Percentiles rank a stretch among this genome's conserved stretches.
Conservation (phyloP, 2,888 invertebrate species). For the Hyles lineata region DNA sequence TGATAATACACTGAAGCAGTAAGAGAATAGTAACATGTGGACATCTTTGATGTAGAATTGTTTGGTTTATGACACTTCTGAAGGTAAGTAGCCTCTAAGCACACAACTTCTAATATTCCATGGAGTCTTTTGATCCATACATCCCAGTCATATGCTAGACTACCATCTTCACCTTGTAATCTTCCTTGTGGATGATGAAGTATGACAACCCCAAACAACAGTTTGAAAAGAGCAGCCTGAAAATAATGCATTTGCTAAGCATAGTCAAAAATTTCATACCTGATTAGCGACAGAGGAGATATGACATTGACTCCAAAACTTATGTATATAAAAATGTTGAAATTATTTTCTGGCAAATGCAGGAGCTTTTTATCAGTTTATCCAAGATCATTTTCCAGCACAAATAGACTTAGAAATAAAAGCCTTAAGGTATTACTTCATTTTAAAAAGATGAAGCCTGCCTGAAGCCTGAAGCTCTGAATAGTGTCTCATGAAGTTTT, state of each 20-base stretch:
- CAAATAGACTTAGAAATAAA: too few relatives aligned
- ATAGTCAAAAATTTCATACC: background rate
- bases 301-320: too few relatives aligned
- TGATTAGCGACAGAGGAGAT: background rate
- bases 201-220: constrained; percentile 61
- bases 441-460: too few relatives aligned
- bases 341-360: too few relatives aligned
- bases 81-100: constrained; percentile 62
- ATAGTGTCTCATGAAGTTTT: too few relatives aligned
- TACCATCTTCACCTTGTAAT: constrained; percentile 56
- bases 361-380: too few relatives aligned
- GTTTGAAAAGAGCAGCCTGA: constrained; percentile 68
- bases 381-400: too few relatives aligned
- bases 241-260: constrained; percentile 35
- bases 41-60: constrained; percentile 51
- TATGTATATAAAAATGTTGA: too few relatives aligned
- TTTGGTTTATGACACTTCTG: constrained; percentile 63
- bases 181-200: constrained; percentile 74
- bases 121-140: constrained; percentile 69
- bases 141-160: constrained; percentile 67
- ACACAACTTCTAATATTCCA: constrained; percentile 70
- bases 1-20: constrained; percentile 72
- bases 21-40: constrained; percentile 58
- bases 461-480: too few relatives aligned
- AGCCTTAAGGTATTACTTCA: too few relatives aligned